Percentiles rank a stretch among this genome's conserved stretches.
Conservation (phyloP, 2,888 invertebrate species). For the Entomobrya multifasciata region DNA sequence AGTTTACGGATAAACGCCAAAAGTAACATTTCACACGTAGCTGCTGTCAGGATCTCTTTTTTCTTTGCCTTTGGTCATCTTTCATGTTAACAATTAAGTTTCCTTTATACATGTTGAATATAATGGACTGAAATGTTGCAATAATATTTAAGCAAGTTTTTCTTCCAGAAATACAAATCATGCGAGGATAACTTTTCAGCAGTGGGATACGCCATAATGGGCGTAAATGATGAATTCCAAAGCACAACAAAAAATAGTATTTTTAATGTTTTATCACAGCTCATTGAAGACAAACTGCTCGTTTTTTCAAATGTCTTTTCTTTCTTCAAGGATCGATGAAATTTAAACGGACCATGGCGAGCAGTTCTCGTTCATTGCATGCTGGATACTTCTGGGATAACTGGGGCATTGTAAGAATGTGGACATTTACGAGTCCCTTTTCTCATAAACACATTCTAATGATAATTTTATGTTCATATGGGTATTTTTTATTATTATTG, state of each 20-base stretch:
- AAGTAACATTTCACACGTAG: conserved; percentile 12
- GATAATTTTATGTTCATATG: neutral
- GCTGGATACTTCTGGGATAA: neutral
- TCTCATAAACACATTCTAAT: neutral
- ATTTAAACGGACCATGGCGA: conserved; percentile 40
- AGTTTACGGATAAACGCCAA: conserved; percentile 34
- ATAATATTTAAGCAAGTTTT: neutral
- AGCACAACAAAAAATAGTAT: conserved; percentile 23
- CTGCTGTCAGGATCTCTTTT: neutral
- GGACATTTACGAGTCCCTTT: conserved; percentile 1
- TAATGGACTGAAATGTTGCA: neutral
- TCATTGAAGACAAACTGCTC: conserved; percentile 68
- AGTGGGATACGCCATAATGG: conserved; percentile 44
- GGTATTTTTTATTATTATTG: conserved; percentile 9
- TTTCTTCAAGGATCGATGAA: conserved; percentile 49
- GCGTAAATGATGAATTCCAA: conserved; percentile 58
- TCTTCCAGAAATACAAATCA: neutral
- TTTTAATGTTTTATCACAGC: conserved; percentile 67
- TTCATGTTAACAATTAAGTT: neutral
- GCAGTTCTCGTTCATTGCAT: neutral
- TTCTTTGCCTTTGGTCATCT: neutral
- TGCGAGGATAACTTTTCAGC: neutral
- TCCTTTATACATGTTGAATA: neutral
- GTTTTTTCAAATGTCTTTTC: conserved; percentile 24
- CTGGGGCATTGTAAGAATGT: conserved; percentile 59